Evolutionary conservation across 2,888 invertebrate genomes (phyloP), one percentile per base, ranked within the genome.

Genomic region (Octodonta nipae): DNA sequence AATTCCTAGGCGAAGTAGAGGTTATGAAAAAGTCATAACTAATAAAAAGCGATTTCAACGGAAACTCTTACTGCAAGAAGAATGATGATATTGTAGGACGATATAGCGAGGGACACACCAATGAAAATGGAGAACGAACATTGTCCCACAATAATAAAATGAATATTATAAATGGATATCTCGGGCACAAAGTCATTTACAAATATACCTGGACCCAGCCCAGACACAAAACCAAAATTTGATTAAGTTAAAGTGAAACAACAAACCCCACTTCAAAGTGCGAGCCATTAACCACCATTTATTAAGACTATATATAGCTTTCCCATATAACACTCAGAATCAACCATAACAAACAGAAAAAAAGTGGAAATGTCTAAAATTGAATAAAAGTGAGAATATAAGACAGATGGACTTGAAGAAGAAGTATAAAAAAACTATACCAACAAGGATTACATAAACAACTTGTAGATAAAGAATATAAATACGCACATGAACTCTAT

Each of bases 211-310:
- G n/a, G n/a, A n/a, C n/a, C n/a, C n/a, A n/a, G n/a, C n/a, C n/a
- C n/a, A n/a, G n/a, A n/a, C n/a, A n/a, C n/a, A n/a, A n/a, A n/a
- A n/a, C n/a, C n/a, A n/a, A n/a, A n/a, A n/a, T n/a, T n/a, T n/a
- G n/a, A n/a, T n/a, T n/a, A n/a, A n/a, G n/a, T n/a, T n/a, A 20
- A 32, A 8, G 13, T 20, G 20, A 20, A 20, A 20, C 20, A 20
- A 20, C 20, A 20, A 20, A 20, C 20, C 20, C 20, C 6, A 20
- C 20, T 20, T 20, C 20, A 20, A n/a, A 20, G 20, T 20, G n/a
- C 20, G 20, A 20, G 20, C 6, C n/a, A n/a, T 20, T 20, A 20
- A n/a, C n/a, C n/a, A 20, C 20, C 7, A 20, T 7, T 20, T 20
- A 6, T n/a, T 20, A 20, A 20, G 20, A 20, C 20, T n/a, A 20